phyloP scores from a whole-genome alignment of 2,113 vertebrate genomes.

The Cichladusa arquata region DNA sequence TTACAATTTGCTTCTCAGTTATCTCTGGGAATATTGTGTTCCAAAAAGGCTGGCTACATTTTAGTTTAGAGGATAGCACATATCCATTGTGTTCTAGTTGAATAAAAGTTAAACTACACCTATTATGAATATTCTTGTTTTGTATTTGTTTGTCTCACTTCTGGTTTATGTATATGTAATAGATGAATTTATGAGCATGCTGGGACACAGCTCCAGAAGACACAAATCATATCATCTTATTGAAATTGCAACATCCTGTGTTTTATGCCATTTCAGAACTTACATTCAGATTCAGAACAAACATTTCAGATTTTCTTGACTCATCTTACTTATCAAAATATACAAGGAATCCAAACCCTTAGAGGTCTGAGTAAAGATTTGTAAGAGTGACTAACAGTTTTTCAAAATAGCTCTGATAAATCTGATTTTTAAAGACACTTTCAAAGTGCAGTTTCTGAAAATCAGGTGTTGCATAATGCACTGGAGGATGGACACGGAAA shows the following conservation, averaged over 20 bases:
- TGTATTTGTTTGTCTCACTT: not conserved
- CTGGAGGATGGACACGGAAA: not conserved
- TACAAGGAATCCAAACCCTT: not conserved
- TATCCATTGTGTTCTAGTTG: not conserved
- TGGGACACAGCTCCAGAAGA: not conserved
- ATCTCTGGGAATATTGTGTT: accelerated
- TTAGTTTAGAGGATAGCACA: not conserved
- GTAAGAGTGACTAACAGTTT: not conserved
- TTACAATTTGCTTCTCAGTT: not conserved
- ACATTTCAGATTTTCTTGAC: not conserved
- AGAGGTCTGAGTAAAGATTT: not conserved
- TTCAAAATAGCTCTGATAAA: not conserved
- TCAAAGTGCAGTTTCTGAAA: not conserved
- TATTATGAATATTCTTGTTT: not conserved
- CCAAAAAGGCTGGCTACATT: not conserved
- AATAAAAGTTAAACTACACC: not conserved
- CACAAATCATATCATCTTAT: not conserved
- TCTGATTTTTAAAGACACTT: not conserved
- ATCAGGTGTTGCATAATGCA: not conserved
- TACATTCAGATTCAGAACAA: not conserved
- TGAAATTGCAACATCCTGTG: not conserved
- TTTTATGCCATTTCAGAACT: not conserved
- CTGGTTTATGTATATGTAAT: accelerated
- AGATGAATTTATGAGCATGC: not conserved
- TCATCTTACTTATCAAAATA: not conserved